Conservation (phyloP, 2,113 vertebrate genomes). For the Apeltes quadracus region DNA sequence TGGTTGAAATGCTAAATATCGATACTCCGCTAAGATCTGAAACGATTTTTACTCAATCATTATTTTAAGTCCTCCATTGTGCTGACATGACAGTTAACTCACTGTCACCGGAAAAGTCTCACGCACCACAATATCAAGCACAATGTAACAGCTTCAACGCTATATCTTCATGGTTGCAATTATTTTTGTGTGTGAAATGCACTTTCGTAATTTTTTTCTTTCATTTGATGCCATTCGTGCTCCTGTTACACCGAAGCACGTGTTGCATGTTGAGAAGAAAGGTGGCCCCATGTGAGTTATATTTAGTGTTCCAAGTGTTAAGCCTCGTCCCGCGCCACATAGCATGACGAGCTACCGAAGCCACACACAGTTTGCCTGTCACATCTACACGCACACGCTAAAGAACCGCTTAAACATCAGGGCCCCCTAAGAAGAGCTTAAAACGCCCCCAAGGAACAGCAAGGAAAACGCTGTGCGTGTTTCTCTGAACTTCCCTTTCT, state of each 20-base stretch:
- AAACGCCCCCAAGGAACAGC: background rate
- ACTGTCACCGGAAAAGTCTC: background rate
- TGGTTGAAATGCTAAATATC: background rate
- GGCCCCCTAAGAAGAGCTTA: background rate
- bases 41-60: background rate
- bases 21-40: background rate
- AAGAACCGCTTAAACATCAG: conserved; percentile 18
- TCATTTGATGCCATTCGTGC: too few relatives aligned
- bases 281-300: conserved; percentile 64
- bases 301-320: conserved; percentile 54
- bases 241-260: too few relatives aligned
- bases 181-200: background rate
- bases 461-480: conserved; percentile 12
- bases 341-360: conserved; percentile 36
- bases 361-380: conserved; percentile 27
- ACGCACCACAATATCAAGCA: background rate
- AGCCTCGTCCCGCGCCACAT: conserved; percentile 34
- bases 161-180: background rate
- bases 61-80: background rate
- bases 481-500: conserved; percentile 46
- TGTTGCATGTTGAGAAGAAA: conserved; percentile 34
- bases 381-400: conserved; percentile 34
- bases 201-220: background rate
- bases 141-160: background rate
- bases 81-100: background rate